Percentiles rank a stretch among this genome's conserved stretches.
Evolutionary conservation across 2,888 invertebrate genomes (phyloP).

Genomic region (Orchesella flavescens): DNA sequence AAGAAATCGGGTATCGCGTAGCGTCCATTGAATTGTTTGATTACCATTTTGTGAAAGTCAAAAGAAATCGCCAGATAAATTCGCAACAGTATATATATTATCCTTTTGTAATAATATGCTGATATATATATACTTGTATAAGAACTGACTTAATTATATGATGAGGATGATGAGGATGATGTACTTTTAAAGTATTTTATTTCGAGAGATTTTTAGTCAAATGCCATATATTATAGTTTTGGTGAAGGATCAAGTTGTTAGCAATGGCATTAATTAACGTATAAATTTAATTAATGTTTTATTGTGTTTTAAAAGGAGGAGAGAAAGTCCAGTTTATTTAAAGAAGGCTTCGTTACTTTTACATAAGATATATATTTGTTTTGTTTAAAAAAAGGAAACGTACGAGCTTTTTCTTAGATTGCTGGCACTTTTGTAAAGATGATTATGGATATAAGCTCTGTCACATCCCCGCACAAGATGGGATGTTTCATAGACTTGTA

Average conservation of each 20-base stretch:
- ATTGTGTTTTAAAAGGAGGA: constrained; percentile 51
- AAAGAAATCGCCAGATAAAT: no score
- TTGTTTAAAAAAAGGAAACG: not conserved
- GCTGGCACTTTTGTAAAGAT: constrained; percentile 8
- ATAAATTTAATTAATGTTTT: constrained; percentile 53
- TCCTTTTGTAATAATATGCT: no score
- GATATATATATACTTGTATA: no score
- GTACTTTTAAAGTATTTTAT: no score
- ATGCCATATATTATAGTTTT: constrained; percentile 51
- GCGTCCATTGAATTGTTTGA: no score
- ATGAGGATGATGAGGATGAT: no score
- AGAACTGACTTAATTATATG: no score
- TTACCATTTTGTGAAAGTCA: no score
- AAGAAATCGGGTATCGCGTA: no score
- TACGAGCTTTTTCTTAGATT: constrained; percentile 32
- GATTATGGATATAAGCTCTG: constrained; percentile 56
- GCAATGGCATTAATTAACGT: constrained; percentile 62
- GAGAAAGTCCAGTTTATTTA: constrained; percentile 25
- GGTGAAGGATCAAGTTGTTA: constrained; percentile 37
- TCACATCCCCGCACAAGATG: constrained; percentile 55
- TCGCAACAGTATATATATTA: no score
- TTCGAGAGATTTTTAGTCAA: constrained; percentile 53
- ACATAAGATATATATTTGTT: not conserved
- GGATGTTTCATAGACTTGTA: constrained; percentile 61
- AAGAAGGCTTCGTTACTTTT: not conserved